phyloP scores from a whole-genome alignment of 2,888 invertebrate genomes.

The Thelaira solivaga region DNA sequence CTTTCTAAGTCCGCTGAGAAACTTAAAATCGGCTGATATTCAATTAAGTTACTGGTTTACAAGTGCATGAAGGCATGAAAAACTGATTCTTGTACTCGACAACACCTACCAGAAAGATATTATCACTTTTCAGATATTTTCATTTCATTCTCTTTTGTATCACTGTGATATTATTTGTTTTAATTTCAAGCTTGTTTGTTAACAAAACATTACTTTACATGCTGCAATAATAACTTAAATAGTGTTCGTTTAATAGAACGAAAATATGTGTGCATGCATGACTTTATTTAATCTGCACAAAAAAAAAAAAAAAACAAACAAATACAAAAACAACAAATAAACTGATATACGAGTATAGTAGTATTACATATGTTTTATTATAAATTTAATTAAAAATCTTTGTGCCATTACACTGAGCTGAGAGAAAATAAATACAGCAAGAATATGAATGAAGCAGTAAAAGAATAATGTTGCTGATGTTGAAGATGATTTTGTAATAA shows the following conservation, averaged over 20 bases:
- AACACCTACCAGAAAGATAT: no score
- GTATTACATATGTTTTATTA: conserved; percentile 53
- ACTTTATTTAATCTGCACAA: conserved; percentile 26
- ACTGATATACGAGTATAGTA: neutral
- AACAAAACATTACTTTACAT: neutral
- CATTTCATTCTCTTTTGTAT: no score
- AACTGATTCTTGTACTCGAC: no score
- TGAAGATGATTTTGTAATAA: no score
- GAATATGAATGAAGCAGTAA: neutral
- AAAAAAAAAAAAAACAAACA: conserved; percentile 3
- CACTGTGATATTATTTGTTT: no score
- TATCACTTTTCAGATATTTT: no score
- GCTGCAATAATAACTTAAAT: no score
- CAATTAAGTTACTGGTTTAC: no score
- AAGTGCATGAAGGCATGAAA: no score
- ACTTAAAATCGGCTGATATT: no score
- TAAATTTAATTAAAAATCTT: conserved; percentile 60
- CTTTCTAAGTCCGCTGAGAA: no score
- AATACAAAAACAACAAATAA: neutral
- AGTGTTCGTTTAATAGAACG: neutral
- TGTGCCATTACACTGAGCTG: conserved; percentile 19
- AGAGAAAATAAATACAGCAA: conserved; percentile 9
- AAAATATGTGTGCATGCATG: conserved; percentile 37
- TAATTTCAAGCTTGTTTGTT: neutral
- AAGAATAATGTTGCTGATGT: conserved; percentile 23